Conservation (phyloP, 2,888 invertebrate genomes). For the Leucophenga montana region DNA sequence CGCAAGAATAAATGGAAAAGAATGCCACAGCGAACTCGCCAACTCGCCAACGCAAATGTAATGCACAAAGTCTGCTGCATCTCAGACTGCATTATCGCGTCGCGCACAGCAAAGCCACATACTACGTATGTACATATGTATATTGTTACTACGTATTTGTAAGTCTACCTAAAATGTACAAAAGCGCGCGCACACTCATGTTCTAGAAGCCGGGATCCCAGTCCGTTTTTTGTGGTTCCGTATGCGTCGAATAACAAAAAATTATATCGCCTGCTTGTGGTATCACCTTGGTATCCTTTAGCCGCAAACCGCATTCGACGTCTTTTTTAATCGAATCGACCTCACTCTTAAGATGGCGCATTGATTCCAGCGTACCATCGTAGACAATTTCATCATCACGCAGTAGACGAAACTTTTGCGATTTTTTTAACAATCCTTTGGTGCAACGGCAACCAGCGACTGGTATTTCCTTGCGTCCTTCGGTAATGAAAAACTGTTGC, state of each 20-base stretch:
- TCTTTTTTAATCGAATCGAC: slow-evolving; percentile 87
- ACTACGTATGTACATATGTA: slow-evolving; percentile 48
- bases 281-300: slow-evolving; percentile 78
- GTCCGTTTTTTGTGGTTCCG: slow-evolving; percentile 78
- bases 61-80: no score
- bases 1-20: slow-evolving; percentile 3
- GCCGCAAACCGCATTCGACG: slow-evolving; percentile 90
- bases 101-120: slow-evolving; percentile 35
- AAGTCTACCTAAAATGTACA: slow-evolving; percentile 33
- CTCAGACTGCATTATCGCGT: no score
- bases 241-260: slow-evolving; percentile 82
- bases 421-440: slow-evolving; percentile 83
- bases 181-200: slow-evolving; percentile 41
- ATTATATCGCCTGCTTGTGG: slow-evolving; percentile 85
- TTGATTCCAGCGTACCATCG: slow-evolving; percentile 83
- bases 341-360: slow-evolving; percentile 92
- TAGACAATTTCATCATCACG: slow-evolving; percentile 79
- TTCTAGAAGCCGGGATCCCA: slow-evolving; percentile 92
- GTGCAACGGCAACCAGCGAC: slow-evolving; percentile 92
- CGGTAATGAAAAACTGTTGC: slow-evolving; percentile 86
- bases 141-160: slow-evolving; percentile 49
- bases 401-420: slow-evolving; percentile 79
- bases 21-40: neutral
- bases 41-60: no score
- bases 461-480: slow-evolving; percentile 84